Evolutionary conservation across 2,113 vertebrate genomes (phyloP), one percentile per base, ranked within the genome.

Genomic region (Corythaeola cristata): DNA sequence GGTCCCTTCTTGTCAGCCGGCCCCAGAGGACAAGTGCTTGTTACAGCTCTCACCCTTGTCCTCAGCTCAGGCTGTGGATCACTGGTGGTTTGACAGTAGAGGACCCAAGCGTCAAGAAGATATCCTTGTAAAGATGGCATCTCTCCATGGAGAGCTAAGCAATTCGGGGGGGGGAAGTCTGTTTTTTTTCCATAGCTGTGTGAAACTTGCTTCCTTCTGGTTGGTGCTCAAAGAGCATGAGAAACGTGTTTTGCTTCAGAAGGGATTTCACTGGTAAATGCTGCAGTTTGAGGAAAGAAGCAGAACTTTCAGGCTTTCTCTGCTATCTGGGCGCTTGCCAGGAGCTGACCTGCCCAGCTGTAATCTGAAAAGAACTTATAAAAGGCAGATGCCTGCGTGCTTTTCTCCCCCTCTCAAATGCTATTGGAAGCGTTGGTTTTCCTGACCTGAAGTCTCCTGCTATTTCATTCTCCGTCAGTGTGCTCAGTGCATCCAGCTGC

Each of bases 241-340:
- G 50, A 50, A 58, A 30, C 2, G 3, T 19, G 14, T 8, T 50
- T 62, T 37, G 35, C 3, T 62, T 64, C 44, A 18, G 33, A 59
- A 50, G 35, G 7, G 37, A 10, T 73, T 92, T 88, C 50, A 50
- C 28, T 50, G 12, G 5, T 10, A 41, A 75, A 67, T 12, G 49
- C 35, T 87, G 55, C 35, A 37, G 44, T 62, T 66, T 2, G 18
- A 68, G 78, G 11, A 19, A n/a, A 47, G 26, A 37, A 85, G 55
- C 87, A 50, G 56, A 66, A 33, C 35, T 47, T 45, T 6, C 6
- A 66, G 33, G 17, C 39, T 26, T 30, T 55, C 26, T 67, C 12
- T 15, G 21, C 11, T 17, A 1, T 14, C 9, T 12, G 44, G 49
- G 72, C 3, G 0, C 11, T 15, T 15, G n/a, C n/a, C 35, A 32